phyloP scores from a whole-genome alignment of 1,140 invertebrate species.

The Lordiphosa mommai region DNA sequence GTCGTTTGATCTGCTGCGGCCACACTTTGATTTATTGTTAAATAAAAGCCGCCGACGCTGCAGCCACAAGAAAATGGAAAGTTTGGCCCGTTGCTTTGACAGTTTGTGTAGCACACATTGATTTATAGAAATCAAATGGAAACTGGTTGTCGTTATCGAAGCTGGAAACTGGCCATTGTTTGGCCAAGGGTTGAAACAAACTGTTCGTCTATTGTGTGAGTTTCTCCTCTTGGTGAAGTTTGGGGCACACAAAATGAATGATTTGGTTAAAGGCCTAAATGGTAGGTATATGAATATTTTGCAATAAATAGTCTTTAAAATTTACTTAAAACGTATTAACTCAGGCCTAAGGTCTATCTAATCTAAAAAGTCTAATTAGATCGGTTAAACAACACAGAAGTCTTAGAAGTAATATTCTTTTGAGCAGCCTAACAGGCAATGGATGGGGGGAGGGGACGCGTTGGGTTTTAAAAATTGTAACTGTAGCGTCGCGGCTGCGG shows the following conservation, averaged over 20 bases:
- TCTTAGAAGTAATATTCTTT: too few relatives aligned
- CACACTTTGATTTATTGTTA: slow-evolving; percentile 60
- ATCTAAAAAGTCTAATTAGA: too few relatives aligned
- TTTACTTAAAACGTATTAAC: too few relatives aligned
- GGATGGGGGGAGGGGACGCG: too few relatives aligned
- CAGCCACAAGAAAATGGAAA: slow-evolving; percentile 55
- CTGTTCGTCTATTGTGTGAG: not conserved
- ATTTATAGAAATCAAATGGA: slow-evolving; percentile 64
- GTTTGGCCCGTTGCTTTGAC: slow-evolving; percentile 48
- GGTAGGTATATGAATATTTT: too few relatives aligned
- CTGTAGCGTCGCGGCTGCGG: too few relatives aligned
- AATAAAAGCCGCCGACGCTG: slow-evolving; percentile 49
- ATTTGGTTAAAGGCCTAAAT: not conserved
- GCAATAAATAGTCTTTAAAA: too few relatives aligned
- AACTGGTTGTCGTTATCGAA: slow-evolving; percentile 22
- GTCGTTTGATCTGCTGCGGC: slow-evolving; percentile 40
- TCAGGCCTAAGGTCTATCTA: too few relatives aligned
- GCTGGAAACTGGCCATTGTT: slow-evolving; percentile 13
- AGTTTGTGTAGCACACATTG: slow-evolving; percentile 59
- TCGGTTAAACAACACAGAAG: too few relatives aligned
- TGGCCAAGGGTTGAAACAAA: slow-evolving; percentile 1
- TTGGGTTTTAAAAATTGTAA: too few relatives aligned
- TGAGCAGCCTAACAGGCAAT: too few relatives aligned
- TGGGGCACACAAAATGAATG: not conserved
- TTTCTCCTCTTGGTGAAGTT: slow-evolving; percentile 1